Base-by-base conservation (phyloP, 2,797 vertebrate genomes). In the Tapera naevia region DNA sequence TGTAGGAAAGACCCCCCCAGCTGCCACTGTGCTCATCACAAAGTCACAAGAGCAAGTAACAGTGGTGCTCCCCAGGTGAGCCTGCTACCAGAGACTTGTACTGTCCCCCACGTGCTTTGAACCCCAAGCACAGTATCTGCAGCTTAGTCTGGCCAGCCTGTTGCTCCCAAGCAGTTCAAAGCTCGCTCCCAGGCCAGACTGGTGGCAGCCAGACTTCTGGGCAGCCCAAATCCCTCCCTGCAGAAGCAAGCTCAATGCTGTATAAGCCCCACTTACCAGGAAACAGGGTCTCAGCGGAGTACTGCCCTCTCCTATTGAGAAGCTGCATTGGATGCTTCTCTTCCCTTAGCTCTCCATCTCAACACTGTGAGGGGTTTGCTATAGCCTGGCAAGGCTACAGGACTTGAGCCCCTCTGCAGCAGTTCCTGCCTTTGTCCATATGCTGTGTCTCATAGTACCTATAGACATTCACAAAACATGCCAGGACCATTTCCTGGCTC, bases 111-210 rank as follows among this genome's bases (percentile, higher is more conserved):
- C 5, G 0, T 3, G 24, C 62, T 33, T 33, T 4, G 28, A 76
- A 50, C 18, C 37, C 32, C 2, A 0, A 28, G 6, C 2, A 3
- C 0, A 0, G 1, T 3, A 19, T 3, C 0, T 24, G 39, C 57
- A 45, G 53, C 62, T 25, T 4, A 0, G 21, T 54, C 33, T 7
- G 11, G 27, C 33, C 58, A 10, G 7, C 3, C 28, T 25, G n/a
- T 21, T 54, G 17, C 57, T 83, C n/a, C 37, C n/a, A 30, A 10
- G 30, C 37, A n/a, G 30, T 1, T 51, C 56, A 43, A 16, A 65
- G 28, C 8, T 2, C 0, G 18, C 30, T 62, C 45, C 54, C 54
- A 61, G 45, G 19, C 28, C 0, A 0, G 16, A 27, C 3, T 0
- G 0, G 14, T 2, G 19, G 32, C 27, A 76, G 41, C 28, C 50